Base-by-base conservation (phyloP, 2,888 invertebrate genomes). In the Falcaria lacertinaria region DNA sequence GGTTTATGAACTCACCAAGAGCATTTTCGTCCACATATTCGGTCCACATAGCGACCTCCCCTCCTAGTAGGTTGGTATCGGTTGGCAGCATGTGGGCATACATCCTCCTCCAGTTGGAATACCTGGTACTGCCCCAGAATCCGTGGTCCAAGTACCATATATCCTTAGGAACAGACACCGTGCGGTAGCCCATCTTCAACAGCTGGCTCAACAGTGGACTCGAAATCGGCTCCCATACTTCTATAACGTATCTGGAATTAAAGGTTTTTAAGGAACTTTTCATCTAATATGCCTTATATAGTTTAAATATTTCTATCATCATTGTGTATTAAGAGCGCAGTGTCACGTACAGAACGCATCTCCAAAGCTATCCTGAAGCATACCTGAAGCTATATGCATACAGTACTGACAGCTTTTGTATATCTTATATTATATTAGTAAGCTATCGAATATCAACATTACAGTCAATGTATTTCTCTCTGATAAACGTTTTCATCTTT, bases 71-170 rank as follows among this genome's bases (percentile, higher is more conserved):
- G 6, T 81, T 82, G 0, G 69, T 58, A 2, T 86, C 79, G 0
- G 65, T 65, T 0, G 92, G 92, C 60, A 95, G 73, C 28, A 72
- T 77, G 74, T 94, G 93, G 0, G 91, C 83, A 64, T 96, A 96
- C 59, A 94, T 94, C 11, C 84, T 90, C 48, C 92, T 90, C 96
- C 96, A 96, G 45, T 92, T 93, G 59, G 95, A 93, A 69, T 94
- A 97, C 14, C 75, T 85, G 0, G 96, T 96, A 15, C 43, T 74
- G 0, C 95, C 95, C 94, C 95, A 95, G 78, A 95, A 95, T 0
- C 96, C 96, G 64, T 95, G 96, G 78, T 97, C 96, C 48, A 97
- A 78, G 66, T 96, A 96, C 96, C 96, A 96, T n/a, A 94, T 91
- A 73, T 97, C 93, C 60, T 95, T 95, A 0, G 96, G 96, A 0